These are phyloP conservation scores for Epinephelus moara DNA, from an alignment of 2,113 vertebrate genomes.

Conservation along the genomic window DNA sequence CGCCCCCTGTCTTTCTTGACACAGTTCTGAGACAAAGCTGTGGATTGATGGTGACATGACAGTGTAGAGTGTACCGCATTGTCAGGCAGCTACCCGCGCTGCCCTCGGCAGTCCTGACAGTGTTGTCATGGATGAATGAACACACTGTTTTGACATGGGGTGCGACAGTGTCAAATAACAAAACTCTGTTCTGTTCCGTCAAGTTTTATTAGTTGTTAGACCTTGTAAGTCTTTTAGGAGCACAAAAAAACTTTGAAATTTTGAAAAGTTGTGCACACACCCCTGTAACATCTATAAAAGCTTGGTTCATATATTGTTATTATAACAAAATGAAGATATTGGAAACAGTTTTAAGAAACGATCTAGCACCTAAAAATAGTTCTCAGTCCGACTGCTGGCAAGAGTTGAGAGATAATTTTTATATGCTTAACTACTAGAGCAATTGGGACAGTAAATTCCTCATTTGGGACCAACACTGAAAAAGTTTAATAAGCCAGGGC, in stretches of 20 bases:
- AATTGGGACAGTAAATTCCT: conserved; percentile 59
- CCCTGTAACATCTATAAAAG: not conserved
- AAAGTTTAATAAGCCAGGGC: conserved; percentile 64
- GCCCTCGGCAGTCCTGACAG: conserved; percentile 75
- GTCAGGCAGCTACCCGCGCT: conserved; percentile 65
- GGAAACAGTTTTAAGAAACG: conserved; percentile 5
- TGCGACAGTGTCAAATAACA: conserved; percentile 70
- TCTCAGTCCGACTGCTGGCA: conserved; percentile 13
- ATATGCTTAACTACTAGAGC: conserved; percentile 45
- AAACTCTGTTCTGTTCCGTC: conserved; percentile 58
- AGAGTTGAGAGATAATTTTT: conserved; percentile 46
- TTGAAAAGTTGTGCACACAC: conserved; percentile 11
- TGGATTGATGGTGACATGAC: conserved; percentile 75
- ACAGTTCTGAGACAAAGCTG: conserved; percentile 63
- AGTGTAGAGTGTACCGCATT: conserved; percentile 59
- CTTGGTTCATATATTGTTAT: not conserved
- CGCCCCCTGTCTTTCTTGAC: conserved; percentile 48
- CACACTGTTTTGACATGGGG: conserved; percentile 69
- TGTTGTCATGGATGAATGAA: conserved; percentile 76
- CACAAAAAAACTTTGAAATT: conserved; percentile 21
- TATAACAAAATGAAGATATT: conserved; percentile 7
- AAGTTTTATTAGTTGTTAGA: conserved; percentile 53
- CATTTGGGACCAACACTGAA: conserved; percentile 59
- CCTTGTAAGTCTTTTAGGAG: conserved; percentile 41
- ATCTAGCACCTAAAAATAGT: conserved; percentile 34